These are phyloP conservation scores for Brachionus manjavacas DNA, from an alignment of 1,140 invertebrate genomes.

Conservation along the genomic window DNA sequence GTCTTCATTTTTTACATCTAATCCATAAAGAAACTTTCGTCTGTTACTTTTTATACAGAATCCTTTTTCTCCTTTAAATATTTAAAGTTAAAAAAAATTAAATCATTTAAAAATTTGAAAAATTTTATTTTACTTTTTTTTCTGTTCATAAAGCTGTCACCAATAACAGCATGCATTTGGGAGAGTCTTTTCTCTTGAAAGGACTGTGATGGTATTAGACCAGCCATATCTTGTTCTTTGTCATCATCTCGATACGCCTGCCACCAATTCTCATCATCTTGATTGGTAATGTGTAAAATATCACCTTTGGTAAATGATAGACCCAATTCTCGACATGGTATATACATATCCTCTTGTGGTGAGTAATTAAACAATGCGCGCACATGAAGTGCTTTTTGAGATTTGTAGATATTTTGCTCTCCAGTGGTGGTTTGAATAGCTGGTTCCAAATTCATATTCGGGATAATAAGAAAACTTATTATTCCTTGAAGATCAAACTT, in stretches of 20 bases:
- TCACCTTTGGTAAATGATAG: constrained; percentile 88
- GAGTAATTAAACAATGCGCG: constrained; percentile 96
- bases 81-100: neutral
- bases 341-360: constrained; percentile 93
- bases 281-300: constrained; percentile 89
- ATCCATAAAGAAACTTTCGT: neutral
- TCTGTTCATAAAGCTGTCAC: constrained; percentile 24
- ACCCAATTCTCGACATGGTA: constrained; percentile 90
- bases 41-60: constrained; percentile 13
- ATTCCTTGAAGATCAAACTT: constrained; percentile 81
- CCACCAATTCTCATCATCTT: constrained; percentile 64
- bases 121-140: neutral
- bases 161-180: constrained; percentile 40
- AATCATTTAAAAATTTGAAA: neutral
- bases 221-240: constrained; percentile 64
- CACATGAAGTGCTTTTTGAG: constrained; percentile 64
- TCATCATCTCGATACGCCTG: constrained; percentile 60
- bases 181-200: constrained; percentile 80
- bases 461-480: constrained; percentile 83
- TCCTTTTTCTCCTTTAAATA: constrained; percentile 2
- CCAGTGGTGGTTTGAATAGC: neutral
- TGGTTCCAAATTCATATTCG: constrained; percentile 53
- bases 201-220: constrained; percentile 85
- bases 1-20: neutral
- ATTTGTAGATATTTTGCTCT: neutral